phyloP scores from a whole-genome alignment of 1,140 invertebrate species.

The Drosophila yakuba region DNA sequence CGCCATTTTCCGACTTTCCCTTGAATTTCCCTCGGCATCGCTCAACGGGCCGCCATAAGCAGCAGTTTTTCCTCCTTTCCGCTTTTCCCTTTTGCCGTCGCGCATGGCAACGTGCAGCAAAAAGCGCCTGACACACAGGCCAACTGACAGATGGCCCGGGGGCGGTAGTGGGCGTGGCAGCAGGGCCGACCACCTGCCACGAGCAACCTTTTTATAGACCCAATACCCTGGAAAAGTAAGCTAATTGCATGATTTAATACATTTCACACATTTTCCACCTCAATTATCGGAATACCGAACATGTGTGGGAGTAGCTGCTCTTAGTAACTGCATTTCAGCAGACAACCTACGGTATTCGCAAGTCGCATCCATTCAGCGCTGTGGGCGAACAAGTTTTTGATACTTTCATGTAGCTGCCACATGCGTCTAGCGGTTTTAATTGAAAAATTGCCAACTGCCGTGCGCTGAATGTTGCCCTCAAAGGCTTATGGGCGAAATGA shows the following conservation, averaged over 20 bases:
- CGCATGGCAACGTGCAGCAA: slow-evolving; percentile 38
- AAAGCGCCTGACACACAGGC: slow-evolving; percentile 33
- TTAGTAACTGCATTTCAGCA: not conserved
- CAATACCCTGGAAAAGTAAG: not conserved
- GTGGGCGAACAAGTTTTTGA: not conserved
- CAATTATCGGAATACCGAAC: too few relatives aligned
- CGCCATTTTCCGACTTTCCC: not conserved
- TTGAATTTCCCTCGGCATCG: not conserved
- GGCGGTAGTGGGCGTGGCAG: too few relatives aligned
- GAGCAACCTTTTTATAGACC: slow-evolving; percentile 32
- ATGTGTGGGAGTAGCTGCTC: too few relatives aligned
- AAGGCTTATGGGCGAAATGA: slow-evolving; percentile 60
- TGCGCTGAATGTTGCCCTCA: not conserved
- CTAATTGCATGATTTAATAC: not conserved
- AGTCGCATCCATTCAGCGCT: not conserved
- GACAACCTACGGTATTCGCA: not conserved
- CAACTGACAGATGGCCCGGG: slow-evolving; percentile 12
- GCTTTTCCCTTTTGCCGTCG: slow-evolving; percentile 22
- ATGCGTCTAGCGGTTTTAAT: slow-evolving; percentile 26
- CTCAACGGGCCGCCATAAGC: slow-evolving; percentile 29
- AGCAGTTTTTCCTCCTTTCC: slow-evolving; percentile 25
- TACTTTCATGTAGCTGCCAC: not conserved
- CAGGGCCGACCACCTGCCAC: slow-evolving; percentile 35
- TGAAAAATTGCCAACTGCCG: slow-evolving; percentile 25
- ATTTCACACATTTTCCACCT: not conserved